phyloP scores from a whole-genome alignment of 2,797 vertebrate species.

The Cynopterus sphinx region DNA sequence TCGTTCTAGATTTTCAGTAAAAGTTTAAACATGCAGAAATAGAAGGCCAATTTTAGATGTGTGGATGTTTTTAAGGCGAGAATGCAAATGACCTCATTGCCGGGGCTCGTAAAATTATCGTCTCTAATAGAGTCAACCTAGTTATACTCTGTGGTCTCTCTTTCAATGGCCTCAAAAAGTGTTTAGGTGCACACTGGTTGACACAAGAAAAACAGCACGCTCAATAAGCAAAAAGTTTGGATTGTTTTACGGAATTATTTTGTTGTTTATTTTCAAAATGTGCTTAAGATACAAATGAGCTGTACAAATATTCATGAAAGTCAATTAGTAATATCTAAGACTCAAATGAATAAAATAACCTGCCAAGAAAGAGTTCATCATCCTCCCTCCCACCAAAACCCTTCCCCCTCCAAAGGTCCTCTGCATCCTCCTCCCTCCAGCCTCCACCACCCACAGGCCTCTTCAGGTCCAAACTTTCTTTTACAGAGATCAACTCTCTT shows the following conservation, averaged over 20 bases:
- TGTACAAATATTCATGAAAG: constrained; percentile 72
- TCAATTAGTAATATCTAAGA: constrained; percentile 77
- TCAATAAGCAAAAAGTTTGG: constrained; percentile 72
- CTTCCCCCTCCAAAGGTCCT: neutral
- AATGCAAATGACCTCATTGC: constrained; percentile 1
- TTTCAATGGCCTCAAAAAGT: constrained; percentile 25
- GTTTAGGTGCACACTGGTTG: constrained; percentile 70
- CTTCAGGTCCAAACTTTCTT: constrained; percentile 31
- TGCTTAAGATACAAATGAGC: constrained; percentile 76
- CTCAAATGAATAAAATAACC: constrained; percentile 80
- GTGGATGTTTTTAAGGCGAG: neutral
- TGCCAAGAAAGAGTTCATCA: constrained; percentile 59
- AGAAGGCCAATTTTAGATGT: neutral
- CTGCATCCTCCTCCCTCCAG: neutral
- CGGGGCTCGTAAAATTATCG: neutral
- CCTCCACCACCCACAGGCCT: constrained; percentile 37
- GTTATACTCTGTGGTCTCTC: neutral
- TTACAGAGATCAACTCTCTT: neutral
- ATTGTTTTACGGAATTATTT: constrained; percentile 70
- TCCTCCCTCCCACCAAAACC: neutral
- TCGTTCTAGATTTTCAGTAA: neutral
- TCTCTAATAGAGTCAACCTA: neutral
- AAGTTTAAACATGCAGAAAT: neutral
- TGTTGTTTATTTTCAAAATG: constrained; percentile 75
- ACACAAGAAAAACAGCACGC: constrained; percentile 78